These are phyloP conservation scores for Apteryx mantelli DNA, from an alignment of 2,113 vertebrate species.

Conservation along the genomic window DNA sequence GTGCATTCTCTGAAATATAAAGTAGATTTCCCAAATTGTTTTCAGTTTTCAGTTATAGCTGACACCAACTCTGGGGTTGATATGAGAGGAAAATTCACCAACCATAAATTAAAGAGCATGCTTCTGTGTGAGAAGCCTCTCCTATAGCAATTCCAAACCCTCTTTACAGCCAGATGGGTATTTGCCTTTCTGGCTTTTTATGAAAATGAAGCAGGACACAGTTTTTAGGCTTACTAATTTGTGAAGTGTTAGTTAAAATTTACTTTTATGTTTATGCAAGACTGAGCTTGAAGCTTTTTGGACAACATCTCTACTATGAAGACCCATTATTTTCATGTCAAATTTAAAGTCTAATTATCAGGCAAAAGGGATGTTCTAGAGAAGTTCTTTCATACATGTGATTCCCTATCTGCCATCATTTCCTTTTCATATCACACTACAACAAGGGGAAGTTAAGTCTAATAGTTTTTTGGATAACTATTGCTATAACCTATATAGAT, in stretches of 20 bases:
- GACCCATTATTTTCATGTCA: background rate
- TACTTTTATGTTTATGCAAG: background rate
- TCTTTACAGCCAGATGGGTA: background rate
- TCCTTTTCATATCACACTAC: background rate
- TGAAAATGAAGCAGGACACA: background rate
- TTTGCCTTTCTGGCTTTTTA: background rate
- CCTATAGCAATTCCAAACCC: background rate
- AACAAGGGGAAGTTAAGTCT: background rate
- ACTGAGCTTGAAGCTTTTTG: background rate
- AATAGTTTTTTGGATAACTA: constrained; percentile 12
- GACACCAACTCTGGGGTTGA: background rate
- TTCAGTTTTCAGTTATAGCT: background rate
- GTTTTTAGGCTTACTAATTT: background rate
- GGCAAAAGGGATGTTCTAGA: background rate
- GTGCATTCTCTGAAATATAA: background rate
- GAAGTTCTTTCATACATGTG: background rate
- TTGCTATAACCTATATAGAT: constrained; percentile 31
- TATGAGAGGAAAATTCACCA: background rate
- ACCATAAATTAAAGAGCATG: background rate
- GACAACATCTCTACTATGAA: background rate
- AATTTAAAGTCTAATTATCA: background rate
- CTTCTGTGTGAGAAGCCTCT: background rate
- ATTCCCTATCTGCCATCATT: background rate
- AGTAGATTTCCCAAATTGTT: background rate
- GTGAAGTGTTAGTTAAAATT: background rate